Conservation (phyloP, 2,888 invertebrate species). For the Ochlodes sylvanus region DNA sequence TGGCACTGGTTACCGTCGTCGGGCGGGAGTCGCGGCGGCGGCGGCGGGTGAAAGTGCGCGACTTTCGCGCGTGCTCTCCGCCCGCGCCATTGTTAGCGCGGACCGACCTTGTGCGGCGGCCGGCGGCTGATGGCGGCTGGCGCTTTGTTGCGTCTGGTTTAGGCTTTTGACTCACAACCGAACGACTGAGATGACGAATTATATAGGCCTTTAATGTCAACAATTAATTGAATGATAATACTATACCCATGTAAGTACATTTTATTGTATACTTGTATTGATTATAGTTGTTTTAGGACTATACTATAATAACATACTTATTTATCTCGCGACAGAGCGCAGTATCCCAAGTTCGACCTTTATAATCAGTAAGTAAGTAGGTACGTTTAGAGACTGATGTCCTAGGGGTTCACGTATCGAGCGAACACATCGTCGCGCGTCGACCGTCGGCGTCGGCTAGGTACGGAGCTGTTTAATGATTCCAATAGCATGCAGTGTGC, state of each 20-base stretch:
- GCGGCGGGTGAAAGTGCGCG: constrained; percentile 29
- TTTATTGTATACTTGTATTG: too few relatives aligned
- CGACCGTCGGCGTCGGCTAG: neutral
- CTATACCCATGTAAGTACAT: too few relatives aligned
- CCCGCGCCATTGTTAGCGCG: constrained; percentile 9
- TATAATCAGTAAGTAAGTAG: too few relatives aligned
- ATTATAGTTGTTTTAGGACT: too few relatives aligned
- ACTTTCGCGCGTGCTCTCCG: constrained; percentile 28
- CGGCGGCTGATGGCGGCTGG: too few relatives aligned
- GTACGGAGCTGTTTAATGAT: constrained; percentile 26
- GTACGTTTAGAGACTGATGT: constrained; percentile 9
- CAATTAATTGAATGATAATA: too few relatives aligned
- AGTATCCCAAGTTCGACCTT: too few relatives aligned
- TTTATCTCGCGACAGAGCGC: too few relatives aligned
- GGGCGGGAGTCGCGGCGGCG: neutral
- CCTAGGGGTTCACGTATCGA: neutral
- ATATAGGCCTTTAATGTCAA: neutral
- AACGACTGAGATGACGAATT: neutral
- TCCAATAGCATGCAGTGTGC: constrained; percentile 27
- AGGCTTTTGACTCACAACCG: neutral
- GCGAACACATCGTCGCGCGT: neutral
- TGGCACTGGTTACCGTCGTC: neutral
- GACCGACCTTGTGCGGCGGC: neutral
- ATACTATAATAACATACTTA: too few relatives aligned
- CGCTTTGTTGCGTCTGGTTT: neutral